These are phyloP conservation scores for Lithophane leautieri DNA, from an alignment of 2,888 invertebrate genomes.

Conservation along the genomic window DNA sequence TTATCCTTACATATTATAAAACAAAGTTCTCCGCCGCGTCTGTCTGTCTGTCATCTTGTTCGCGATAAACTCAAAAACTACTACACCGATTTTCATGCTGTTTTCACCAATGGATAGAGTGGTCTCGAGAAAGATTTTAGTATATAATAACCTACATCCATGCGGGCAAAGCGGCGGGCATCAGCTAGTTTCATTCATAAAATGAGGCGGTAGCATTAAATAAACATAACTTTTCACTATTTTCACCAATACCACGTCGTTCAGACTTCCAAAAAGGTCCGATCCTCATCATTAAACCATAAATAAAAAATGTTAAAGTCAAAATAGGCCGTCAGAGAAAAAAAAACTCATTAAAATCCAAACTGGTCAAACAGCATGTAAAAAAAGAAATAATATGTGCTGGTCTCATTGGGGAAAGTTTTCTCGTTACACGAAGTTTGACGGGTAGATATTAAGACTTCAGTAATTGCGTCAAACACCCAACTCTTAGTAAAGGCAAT, in stretches of 20 bases:
- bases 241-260: conserved; percentile 5
- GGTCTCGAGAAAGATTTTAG: too few species aligned
- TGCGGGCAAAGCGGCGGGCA: too few species aligned
- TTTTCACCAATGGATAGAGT: too few species aligned
- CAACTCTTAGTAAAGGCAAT: conserved; percentile 68
- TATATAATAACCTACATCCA: too few species aligned
- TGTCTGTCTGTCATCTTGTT: too few species aligned
- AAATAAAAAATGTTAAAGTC: conserved; percentile 31
- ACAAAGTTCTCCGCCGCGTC: too few species aligned
- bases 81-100: too few species aligned
- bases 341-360: conserved; percentile 62
- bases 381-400: conserved; percentile 66
- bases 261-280: conserved; percentile 17
- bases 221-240: neutral
- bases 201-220: neutral
- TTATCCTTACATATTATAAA: too few species aligned
- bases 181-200: too few species aligned
- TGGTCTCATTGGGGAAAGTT: conserved; percentile 68
- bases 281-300: conserved; percentile 11
- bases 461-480: conserved; percentile 70
- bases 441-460: conserved; percentile 63
- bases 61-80: too few species aligned
- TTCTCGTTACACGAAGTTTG: conserved; percentile 75
- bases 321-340: conserved; percentile 40
- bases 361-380: conserved; percentile 55